A percentile compares a stretch with the other conserved stretches of the same genome.
Evolutionary conservation across 1,140 invertebrate genomes (phyloP).

Genomic region (Venturia canescens): DNA sequence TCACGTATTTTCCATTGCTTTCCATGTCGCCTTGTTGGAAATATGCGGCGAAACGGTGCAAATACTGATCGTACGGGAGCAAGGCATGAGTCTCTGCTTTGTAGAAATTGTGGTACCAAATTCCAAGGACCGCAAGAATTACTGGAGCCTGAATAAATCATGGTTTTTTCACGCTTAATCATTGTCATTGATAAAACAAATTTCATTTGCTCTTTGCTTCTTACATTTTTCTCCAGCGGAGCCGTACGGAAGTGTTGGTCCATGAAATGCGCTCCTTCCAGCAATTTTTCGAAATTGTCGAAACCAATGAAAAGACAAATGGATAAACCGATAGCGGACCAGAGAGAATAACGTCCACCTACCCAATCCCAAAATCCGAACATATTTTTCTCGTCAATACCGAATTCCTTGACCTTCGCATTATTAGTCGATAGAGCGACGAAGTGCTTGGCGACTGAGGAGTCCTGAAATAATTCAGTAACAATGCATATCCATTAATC

Average conservation of each 20-base stretch:
- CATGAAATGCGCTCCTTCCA: slow-evolving; percentile 94
- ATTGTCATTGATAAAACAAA: slow-evolving; percentile 41
- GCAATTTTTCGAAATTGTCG: slow-evolving; percentile 95
- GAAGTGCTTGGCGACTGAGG: slow-evolving; percentile 96
- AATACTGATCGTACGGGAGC: slow-evolving; percentile 98
- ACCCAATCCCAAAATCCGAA: slow-evolving; percentile 99
- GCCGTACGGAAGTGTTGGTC: slow-evolving; percentile 95
- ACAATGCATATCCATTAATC: slow-evolving; percentile 41
- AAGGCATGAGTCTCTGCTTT: slow-evolving; percentile 97
- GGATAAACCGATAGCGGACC: slow-evolving; percentile 99
- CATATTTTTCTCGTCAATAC: slow-evolving; percentile 98
- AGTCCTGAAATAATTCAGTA: slow-evolving; percentile 78
- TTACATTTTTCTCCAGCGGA: slow-evolving; percentile 96
- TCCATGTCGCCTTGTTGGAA: slow-evolving; percentile 99
- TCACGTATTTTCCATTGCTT: slow-evolving; percentile 98
- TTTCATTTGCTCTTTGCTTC: not conserved
- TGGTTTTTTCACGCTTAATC: no score
- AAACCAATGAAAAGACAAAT: slow-evolving; percentile 96
- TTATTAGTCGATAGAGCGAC: slow-evolving; percentile 98
- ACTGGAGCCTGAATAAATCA: slow-evolving; percentile 84
- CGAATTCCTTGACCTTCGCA: slow-evolving; percentile 96
- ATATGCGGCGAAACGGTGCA: slow-evolving; percentile 99
- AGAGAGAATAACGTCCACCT: slow-evolving; percentile 97
- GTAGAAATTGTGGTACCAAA: slow-evolving; percentile 98
- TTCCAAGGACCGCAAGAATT: slow-evolving; percentile 93